A percentile compares a stretch with the other conserved stretches of the same genome.
phyloP scores from a whole-genome alignment of 1,140 invertebrate species.

The Popillia japonica region DNA sequence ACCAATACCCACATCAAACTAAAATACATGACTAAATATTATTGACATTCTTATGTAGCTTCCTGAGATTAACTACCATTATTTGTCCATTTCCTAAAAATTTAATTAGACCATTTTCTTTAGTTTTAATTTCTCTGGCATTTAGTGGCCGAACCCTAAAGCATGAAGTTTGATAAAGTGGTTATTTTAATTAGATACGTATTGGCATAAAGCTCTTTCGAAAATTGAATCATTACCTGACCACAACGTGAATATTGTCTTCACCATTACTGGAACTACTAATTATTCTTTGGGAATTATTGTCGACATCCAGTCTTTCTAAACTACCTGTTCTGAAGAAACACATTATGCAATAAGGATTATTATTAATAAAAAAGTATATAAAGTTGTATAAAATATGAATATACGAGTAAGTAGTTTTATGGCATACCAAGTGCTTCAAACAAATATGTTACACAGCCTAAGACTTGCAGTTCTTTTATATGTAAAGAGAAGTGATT shows the following conservation, averaged over 20 bases:
- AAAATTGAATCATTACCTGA: constrained; percentile 64
- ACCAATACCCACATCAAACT: constrained; percentile 37
- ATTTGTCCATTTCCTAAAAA: constrained; percentile 84
- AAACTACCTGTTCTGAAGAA: constrained; percentile 49
- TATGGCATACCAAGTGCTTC: too few relatives aligned
- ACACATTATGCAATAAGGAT: too few relatives aligned
- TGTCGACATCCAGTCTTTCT: constrained; percentile 55
- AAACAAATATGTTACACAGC: too few relatives aligned
- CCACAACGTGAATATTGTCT: constrained; percentile 82
- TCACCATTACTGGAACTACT: constrained; percentile 63
- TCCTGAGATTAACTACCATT: constrained; percentile 64
- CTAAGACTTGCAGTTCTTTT: too few relatives aligned
- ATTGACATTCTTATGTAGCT: not conserved
- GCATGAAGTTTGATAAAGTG: constrained; percentile 41
- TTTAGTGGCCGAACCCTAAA: constrained; percentile 75
- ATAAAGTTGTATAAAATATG: too few relatives aligned
- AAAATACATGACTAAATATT: not conserved
- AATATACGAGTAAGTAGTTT: too few relatives aligned
- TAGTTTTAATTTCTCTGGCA: constrained; percentile 70
- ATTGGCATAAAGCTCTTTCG: not conserved
- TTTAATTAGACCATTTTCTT: constrained; percentile 71
- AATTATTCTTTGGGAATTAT: constrained; percentile 55
- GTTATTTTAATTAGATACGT: not conserved
- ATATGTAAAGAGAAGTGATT: too few relatives aligned
- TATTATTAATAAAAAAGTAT: too few relatives aligned